A percentile compares a stretch with the other conserved stretches of the same genome.
Conservation (phyloP, 2,113 vertebrate species). For the Furnarius figulus region DNA sequence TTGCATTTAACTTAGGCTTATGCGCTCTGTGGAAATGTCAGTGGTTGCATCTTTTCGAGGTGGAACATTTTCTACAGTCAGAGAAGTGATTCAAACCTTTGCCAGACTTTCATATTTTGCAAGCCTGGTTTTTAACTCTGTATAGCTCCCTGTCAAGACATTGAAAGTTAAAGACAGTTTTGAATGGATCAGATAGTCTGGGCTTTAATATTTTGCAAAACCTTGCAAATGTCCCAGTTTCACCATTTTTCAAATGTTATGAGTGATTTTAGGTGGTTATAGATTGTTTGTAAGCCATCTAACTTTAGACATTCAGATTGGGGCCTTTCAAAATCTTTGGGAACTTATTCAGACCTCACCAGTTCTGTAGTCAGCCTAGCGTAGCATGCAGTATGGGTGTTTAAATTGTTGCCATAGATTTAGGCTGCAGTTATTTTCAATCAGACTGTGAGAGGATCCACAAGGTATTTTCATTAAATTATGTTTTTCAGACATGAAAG, state of each 20-base stretch:
- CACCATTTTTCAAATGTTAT: background rate
- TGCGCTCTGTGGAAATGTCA: background rate
- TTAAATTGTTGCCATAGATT: background rate
- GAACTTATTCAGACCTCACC: background rate
- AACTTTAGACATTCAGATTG: background rate
- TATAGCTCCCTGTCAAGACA: background rate
- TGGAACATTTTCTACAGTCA: background rate
- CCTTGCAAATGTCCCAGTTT: background rate
- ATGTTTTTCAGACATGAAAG: background rate
- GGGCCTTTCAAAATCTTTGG: background rate
- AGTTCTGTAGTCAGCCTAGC: background rate
- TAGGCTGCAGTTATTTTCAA: background rate
- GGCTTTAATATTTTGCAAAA: background rate
- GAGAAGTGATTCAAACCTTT: background rate
- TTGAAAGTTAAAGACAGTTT: background rate
- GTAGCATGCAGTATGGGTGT: background rate
- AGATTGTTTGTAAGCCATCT: background rate
- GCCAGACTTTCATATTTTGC: background rate
- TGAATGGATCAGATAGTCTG: background rate
- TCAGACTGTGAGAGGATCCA: background rate
- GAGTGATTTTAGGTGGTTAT: background rate
- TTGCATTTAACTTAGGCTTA: background rate
- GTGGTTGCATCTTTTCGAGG: background rate
- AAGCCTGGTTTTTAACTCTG: background rate
- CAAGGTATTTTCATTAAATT: background rate